Base-by-base conservation (phyloP, 2,797 vertebrate genomes). In the Neosilurus mollespiculum region DNA sequence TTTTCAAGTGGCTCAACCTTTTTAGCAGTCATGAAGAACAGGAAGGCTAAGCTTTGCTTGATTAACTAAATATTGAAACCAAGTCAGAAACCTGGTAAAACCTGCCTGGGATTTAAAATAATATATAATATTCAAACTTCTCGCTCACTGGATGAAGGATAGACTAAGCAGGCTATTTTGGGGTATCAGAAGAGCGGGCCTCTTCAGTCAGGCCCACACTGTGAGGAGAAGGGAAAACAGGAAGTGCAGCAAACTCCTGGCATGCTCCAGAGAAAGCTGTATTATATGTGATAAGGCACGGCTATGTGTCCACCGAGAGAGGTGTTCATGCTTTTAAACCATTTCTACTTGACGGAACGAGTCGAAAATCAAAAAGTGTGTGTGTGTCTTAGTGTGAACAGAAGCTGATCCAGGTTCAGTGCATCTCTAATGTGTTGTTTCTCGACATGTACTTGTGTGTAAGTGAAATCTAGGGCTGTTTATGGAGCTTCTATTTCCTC, bases 161-260 rank as follows among this genome's bases (percentile, higher is more conserved):
- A 53, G 61, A 22, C 9, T 26, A 20, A 81, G 54, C 53, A 24
- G 22, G 66, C 14, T 2, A 34, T 53, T 79, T 58, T 43, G 75
- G 61, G n/a, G 16, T 65, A 43, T 65, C 77, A 26, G 77, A 2
- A 51, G 43, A 59, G 30, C 15, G 26, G 78, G 84, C 88, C 88
- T 92, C 91, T 91, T 93, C 91, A 91, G 70, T 89, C 89, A 92
- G 86, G 90, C 89, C 84, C 86, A 92, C 89, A 90, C 88, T 93
- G 58, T 82, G 86, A 86, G 89, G 88, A 90, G 91, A 92, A 92
- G 90, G 90, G 86, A 84, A 90, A 92, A 92, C 91, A 91, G 92
- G 92, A 94, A 93, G 90, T 66, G 58, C 62, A 58, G 49, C 10
- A 51, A 58, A 26, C 56, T 67, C 37, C 43, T 34, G 82, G 72